Conservation (phyloP, 2,797 vertebrate genomes). For the Cetoscarus ocellatus region DNA sequence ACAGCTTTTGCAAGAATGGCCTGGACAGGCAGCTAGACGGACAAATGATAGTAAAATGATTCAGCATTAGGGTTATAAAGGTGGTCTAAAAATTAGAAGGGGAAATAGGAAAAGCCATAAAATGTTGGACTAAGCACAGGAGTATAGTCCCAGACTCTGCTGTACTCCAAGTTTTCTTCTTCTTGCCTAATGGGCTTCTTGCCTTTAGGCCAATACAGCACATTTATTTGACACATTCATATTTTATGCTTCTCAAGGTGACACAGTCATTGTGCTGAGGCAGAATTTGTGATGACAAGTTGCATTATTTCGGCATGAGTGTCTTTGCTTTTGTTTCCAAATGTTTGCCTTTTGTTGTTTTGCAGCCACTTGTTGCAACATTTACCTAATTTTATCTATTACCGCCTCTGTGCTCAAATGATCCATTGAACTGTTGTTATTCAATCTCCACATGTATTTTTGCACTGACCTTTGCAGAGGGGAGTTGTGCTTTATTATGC, state of each 20-base stretch:
- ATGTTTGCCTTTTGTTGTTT: background rate
- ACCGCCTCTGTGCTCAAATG: constrained; percentile 4
- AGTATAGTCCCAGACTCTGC: background rate
- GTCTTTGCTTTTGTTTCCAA: background rate
- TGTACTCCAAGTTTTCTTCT: background rate
- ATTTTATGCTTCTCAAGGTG: constrained; percentile 17
- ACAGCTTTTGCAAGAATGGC: too few relatives aligned
- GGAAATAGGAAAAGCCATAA: background rate
- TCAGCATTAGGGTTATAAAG: too few relatives aligned
- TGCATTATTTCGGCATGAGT: background rate
- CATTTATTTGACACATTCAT: background rate
- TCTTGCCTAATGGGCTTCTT: constrained; percentile 7
- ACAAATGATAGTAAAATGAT: too few relatives aligned
- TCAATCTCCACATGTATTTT: constrained; percentile 38
- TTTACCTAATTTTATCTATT: constrained; percentile 9
- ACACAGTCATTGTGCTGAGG: background rate
- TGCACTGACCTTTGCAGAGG: constrained; percentile 40
- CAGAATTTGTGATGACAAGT: background rate
- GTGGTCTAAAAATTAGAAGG: background rate
- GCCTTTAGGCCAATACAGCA: background rate
- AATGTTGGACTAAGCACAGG: background rate
- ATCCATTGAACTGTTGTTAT: constrained; percentile 28
- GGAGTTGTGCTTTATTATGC: constrained; percentile 22
- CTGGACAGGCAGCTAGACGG: too few relatives aligned
- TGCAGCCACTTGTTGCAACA: background rate